Percentiles rank a stretch among this genome's conserved stretches.
Conservation (phyloP, 2,113 vertebrate species). For the Campylomormyrus tamandua region DNA sequence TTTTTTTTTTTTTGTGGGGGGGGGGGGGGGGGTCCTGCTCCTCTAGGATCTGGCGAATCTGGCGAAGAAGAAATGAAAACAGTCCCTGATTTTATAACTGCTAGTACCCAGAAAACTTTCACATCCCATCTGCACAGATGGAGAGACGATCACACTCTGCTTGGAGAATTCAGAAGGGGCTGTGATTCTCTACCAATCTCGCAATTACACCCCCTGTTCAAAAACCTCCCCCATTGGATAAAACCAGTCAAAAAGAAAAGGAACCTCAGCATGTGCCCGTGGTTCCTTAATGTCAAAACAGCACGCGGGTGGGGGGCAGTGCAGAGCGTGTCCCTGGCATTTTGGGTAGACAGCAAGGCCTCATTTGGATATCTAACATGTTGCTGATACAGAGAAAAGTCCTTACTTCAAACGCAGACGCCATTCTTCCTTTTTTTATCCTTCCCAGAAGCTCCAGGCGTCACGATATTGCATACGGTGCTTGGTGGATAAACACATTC, state of each 20-base stretch:
- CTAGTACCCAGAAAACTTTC: not conserved
- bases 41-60: not conserved
- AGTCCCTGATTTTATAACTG: not conserved
- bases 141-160: not conserved
- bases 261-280: not conserved
- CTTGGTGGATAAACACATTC: not conserved
- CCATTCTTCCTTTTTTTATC: not conserved
- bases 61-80: not conserved
- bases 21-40: not conserved
- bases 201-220: not conserved
- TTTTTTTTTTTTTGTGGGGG: no score
- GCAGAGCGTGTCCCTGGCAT: not conserved
- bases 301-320: not conserved
- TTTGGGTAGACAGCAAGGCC: not conserved
- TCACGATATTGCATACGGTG: slow-evolving; percentile 6
- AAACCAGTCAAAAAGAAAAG: not conserved
- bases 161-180: not conserved
- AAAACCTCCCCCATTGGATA: not conserved
- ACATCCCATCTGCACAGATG: not conserved
- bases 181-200: not conserved
- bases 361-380: not conserved
- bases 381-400: not conserved
- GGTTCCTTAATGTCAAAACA: not conserved
- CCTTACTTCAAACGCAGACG: not conserved
- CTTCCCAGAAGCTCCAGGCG: not conserved